phyloP scores from a whole-genome alignment of 2,797 vertebrate species.

The Gephyroberyx darwinii region DNA sequence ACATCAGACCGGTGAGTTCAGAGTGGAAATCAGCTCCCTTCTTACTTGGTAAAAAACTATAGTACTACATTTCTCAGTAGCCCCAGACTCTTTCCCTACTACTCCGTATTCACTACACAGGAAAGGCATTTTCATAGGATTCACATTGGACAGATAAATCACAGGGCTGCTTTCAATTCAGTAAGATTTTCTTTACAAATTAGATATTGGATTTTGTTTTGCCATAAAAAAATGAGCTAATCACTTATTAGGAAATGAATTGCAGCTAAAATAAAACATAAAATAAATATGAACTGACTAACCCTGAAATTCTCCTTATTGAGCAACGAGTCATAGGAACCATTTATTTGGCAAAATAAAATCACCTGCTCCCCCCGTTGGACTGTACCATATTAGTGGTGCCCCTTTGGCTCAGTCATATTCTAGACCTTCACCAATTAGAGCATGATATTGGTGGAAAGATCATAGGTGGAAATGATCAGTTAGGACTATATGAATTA shows the following conservation, averaged over 20 bases:
- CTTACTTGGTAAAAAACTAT: not conserved
- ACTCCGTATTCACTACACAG: not conserved
- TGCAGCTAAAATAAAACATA: not conserved
- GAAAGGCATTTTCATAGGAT: not conserved
- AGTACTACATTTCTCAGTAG: not conserved
- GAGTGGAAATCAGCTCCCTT: conserved; percentile 12
- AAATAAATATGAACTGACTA: no score
- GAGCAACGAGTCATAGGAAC: no score
- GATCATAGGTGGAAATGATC: not conserved
- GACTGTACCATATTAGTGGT: no score
- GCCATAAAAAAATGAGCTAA: not conserved
- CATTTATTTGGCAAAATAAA: not conserved
- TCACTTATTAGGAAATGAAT: not conserved
- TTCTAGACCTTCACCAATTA: no score
- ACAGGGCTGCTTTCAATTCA: not conserved
- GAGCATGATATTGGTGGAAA: not conserved
- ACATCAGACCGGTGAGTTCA: no score
- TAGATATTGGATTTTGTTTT: no score
- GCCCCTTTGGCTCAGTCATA: no score
- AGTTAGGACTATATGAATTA: not conserved
- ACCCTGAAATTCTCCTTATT: no score
- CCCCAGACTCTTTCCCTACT: not conserved
- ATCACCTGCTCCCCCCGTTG: no score
- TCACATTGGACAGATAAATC: not conserved
- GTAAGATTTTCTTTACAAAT: not conserved